Conservation (phyloP, 2,113 vertebrate genomes). For the Falco punctatus region DNA sequence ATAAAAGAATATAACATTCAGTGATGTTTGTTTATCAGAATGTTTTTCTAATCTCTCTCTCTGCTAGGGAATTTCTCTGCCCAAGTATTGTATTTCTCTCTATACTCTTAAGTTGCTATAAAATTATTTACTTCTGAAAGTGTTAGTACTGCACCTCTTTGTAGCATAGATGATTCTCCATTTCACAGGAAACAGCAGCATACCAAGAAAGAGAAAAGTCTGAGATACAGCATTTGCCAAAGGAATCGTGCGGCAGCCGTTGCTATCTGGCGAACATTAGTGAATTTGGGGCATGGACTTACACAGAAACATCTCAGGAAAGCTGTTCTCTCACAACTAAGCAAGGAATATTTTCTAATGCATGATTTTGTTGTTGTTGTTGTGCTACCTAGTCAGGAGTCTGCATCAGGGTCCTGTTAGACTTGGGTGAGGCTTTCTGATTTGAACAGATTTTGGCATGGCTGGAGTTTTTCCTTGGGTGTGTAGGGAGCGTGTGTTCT, state of each 20-base stretch:
- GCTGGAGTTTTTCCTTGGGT: not conserved
- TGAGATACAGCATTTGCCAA: not conserved
- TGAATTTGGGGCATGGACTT: slow-evolving; percentile 1
- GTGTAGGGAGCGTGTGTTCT: not conserved
- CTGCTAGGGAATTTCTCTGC: not conserved
- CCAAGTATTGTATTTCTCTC: not conserved
- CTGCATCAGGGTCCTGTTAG: not conserved
- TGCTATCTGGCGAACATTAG: not conserved
- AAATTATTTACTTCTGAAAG: not conserved
- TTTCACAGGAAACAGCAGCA: not conserved
- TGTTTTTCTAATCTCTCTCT: slow-evolving; percentile 40
- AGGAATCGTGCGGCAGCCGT: slow-evolving; percentile 15
- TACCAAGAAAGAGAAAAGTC: slow-evolving; percentile 4
- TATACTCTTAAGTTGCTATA: not conserved
- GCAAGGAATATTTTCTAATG: not conserved
- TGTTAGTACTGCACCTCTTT: not conserved
- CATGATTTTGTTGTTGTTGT: not conserved
- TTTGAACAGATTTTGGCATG: not conserved
- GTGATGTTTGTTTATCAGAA: slow-evolving; percentile 14
- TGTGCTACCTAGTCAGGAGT: not conserved
- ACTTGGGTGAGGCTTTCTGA: not conserved
- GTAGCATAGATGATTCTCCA: not conserved
- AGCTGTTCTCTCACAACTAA: not conserved
- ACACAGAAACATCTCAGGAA: not conserved
- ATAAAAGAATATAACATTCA: not conserved